These are phyloP conservation scores for Drosophila fuyamai DNA, from an alignment of 1,140 invertebrate genomes.

Conservation along the genomic window DNA sequence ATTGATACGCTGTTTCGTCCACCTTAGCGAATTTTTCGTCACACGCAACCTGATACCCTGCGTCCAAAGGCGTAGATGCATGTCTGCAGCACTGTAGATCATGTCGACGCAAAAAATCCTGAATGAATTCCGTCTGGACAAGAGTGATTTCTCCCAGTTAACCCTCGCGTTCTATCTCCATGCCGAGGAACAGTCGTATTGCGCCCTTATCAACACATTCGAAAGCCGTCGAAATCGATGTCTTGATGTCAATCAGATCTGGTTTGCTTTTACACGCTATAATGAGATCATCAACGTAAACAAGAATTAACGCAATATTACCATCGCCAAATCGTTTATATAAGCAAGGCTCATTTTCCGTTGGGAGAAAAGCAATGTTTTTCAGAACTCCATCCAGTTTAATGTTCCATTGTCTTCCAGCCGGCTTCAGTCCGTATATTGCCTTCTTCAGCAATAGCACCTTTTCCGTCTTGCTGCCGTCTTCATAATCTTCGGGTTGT, in stretches of 20 bases:
- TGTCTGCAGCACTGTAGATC: too few species aligned
- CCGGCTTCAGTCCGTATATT: too few species aligned
- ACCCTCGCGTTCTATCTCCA: too few species aligned
- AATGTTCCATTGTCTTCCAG: not conserved
- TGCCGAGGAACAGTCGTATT: not conserved
- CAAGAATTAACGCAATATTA: not conserved
- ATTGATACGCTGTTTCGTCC: too few species aligned
- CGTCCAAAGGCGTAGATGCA: too few species aligned
- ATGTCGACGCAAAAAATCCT: too few species aligned
- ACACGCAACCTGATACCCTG: too few species aligned
- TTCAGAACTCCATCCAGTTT: not conserved
- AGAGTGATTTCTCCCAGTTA: not conserved
- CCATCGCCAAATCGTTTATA: not conserved
- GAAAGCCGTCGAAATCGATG: too few species aligned
- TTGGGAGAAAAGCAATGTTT: not conserved
- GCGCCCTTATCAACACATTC: not conserved
- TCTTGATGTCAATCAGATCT: not conserved
- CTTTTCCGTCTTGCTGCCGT: too few species aligned
- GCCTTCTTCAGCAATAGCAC: too few species aligned
- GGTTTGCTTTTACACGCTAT: not conserved
- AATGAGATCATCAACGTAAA: not conserved
- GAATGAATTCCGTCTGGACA: not conserved
- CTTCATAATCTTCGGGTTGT: too few species aligned
- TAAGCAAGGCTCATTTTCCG: not conserved
- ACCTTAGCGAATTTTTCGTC: too few species aligned